A percentile compares a stretch with the other conserved stretches of the same genome.
These are phyloP conservation scores for Acanthopagrus latus DNA, from an alignment of 2,797 vertebrate genomes.

Conservation along the genomic window DNA sequence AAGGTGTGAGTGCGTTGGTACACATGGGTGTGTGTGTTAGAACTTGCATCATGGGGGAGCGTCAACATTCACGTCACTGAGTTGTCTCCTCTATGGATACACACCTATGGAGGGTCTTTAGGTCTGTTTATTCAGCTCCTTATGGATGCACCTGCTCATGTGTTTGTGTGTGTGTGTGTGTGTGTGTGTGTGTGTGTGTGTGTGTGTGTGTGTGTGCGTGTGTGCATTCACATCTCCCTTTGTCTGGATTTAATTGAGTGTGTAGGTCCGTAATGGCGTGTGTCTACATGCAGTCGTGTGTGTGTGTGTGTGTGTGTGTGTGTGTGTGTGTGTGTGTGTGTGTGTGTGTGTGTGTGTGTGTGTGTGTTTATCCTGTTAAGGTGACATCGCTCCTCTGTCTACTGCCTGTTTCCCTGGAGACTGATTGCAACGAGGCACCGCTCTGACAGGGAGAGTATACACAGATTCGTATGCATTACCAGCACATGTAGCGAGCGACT, in stretches of 20 bases:
- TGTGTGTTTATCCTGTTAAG: slow-evolving; percentile 67
- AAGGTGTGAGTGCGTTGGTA: slow-evolving; percentile 46
- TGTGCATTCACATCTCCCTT: slow-evolving; percentile 45
- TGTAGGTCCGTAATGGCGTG: slow-evolving; percentile 72
- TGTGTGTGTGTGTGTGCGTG: slow-evolving; percentile 33
- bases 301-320: too few species aligned
- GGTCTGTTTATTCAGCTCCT: slow-evolving; percentile 33
- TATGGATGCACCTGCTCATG: slow-evolving; percentile 54
- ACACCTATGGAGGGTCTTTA: slow-evolving; percentile 40
- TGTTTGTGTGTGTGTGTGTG: slow-evolving; percentile 34
- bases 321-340: too few species aligned
- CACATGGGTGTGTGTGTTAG: slow-evolving; percentile 49
- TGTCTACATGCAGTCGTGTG: slow-evolving; percentile 70
- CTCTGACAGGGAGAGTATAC: slow-evolving; percentile 68
- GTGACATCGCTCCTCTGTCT: slow-evolving; percentile 74
- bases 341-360: slow-evolving; percentile 43
- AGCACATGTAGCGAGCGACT: slow-evolving; percentile 27
- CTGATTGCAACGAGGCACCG: slow-evolving; percentile 75
- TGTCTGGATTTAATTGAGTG: slow-evolving; percentile 81
- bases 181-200: not conserved
- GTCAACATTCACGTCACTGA: slow-evolving; percentile 59
- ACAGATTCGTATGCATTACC: slow-evolving; percentile 39
- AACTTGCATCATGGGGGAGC: slow-evolving; percentile 54
- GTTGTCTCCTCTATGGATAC: slow-evolving; percentile 43
- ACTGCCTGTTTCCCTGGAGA: slow-evolving; percentile 83